phyloP scores from a whole-genome alignment of 1,140 invertebrate genomes.

The Maniola jurtina region DNA sequence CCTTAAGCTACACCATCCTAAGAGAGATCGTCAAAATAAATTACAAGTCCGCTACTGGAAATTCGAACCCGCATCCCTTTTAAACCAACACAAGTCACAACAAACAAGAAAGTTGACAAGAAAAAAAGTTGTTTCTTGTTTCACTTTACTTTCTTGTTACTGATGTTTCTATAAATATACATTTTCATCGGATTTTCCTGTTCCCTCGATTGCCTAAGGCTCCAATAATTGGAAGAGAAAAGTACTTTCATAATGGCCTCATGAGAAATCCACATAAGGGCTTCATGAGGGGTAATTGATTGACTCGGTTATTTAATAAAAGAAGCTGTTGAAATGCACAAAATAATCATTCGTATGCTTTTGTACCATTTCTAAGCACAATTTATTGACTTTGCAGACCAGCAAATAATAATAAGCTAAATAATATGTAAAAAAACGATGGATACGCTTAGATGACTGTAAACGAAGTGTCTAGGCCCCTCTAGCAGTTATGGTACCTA shows the following conservation, averaged over 20 bases:
- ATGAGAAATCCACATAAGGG: background rate
- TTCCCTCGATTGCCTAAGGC: background rate
- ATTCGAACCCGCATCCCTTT: no score
- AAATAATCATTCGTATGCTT: background rate
- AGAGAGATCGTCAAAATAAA: no score
- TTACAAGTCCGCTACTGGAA: no score
- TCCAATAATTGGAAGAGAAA: constrained; percentile 2
- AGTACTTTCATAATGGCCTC: background rate
- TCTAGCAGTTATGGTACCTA: no score
- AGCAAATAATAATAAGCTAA: no score
- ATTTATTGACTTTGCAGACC: no score
- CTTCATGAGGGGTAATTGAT: background rate
- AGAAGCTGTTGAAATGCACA: background rate
- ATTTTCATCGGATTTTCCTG: constrained; percentile 1
- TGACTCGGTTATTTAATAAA: background rate
- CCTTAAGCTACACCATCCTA: no score
- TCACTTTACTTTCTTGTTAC: background rate
- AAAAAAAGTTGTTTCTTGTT: background rate
- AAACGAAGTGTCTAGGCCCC: no score
- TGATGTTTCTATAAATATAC: constrained; percentile 2
- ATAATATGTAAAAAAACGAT: no score
- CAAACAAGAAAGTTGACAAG: background rate
- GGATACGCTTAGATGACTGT: no score
- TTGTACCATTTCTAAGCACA: background rate
- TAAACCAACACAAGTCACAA: no score